phyloP scores from a whole-genome alignment of 2,113 vertebrate species.

The Dicentrarchus labrax region DNA sequence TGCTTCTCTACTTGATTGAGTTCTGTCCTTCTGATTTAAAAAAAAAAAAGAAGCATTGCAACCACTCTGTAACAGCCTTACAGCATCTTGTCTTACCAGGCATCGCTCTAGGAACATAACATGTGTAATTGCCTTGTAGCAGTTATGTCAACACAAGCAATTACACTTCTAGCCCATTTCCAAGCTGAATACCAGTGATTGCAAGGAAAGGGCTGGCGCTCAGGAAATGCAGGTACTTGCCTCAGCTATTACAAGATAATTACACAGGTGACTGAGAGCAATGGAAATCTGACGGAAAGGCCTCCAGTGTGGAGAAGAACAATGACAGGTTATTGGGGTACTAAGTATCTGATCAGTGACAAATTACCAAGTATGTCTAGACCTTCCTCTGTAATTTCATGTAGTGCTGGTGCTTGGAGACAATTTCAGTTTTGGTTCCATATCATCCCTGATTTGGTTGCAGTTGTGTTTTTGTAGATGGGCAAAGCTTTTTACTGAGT shows the following conservation, averaged over 20 bases:
- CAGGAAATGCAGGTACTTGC: slow-evolving; percentile 73
- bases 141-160: slow-evolving; percentile 77
- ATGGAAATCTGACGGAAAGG: slow-evolving; percentile 60
- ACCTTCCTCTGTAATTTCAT: slow-evolving; percentile 36
- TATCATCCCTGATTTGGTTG: neutral
- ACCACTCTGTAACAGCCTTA: slow-evolving; percentile 6
- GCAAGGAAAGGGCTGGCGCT: slow-evolving; percentile 55
- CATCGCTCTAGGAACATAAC: slow-evolving; percentile 57
- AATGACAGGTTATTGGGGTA: slow-evolving; percentile 48
- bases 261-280: slow-evolving; percentile 69
- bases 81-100: slow-evolving; percentile 45
- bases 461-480: neutral
- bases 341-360: slow-evolving; percentile 60
- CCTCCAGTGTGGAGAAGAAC: slow-evolving; percentile 48
- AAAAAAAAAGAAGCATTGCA: slow-evolving; percentile 3
- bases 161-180: slow-evolving; percentile 71
- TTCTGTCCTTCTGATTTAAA: neutral
- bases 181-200: slow-evolving; percentile 70
- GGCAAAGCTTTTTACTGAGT: neutral
- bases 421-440: neutral
- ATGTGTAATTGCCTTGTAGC: slow-evolving; percentile 76
- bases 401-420: neutral
- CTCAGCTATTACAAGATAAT: slow-evolving; percentile 76
- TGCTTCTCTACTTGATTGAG: neutral
- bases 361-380: slow-evolving; percentile 20